Percentiles rank a stretch among this genome's conserved stretches.
Evolutionary conservation across 2,888 invertebrate species (phyloP).

Genomic region (Amphiduros pacificus): DNA sequence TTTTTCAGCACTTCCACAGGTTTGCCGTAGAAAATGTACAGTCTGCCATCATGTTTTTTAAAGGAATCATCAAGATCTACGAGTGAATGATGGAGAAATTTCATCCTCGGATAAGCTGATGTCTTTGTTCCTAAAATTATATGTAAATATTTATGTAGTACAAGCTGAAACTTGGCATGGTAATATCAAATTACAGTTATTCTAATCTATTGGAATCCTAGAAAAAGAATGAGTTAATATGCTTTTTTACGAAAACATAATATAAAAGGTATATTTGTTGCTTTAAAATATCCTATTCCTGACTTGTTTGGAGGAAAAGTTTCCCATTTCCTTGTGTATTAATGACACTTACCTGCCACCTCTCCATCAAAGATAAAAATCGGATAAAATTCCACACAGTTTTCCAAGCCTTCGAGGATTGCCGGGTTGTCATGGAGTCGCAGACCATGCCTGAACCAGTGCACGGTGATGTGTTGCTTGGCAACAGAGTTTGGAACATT

Average conservation of each 20-base stretch:
- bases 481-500: too few relatives aligned
- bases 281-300: too few relatives aligned
- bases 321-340: too few relatives aligned
- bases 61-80: conserved; percentile 69
- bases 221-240: too few relatives aligned
- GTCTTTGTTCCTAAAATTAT: too few relatives aligned
- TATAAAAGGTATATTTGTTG: too few relatives aligned
- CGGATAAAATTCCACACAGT: conserved; percentile 63
- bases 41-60: conserved; percentile 64
- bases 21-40: conserved; percentile 68
- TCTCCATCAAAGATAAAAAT: conserved; percentile 77
- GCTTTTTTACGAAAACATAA: too few relatives aligned
- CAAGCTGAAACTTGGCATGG: too few relatives aligned
- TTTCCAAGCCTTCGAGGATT: conserved; percentile 64
- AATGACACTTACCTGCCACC: conserved; percentile 66
- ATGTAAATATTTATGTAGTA: too few relatives aligned
- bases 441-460: conserved; percentile 75
- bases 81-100: conserved; percentile 71
- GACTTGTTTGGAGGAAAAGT: too few relatives aligned
- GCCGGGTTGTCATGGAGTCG: conserved; percentile 75
- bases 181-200: too few relatives aligned
- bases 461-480: conserved; percentile 45
- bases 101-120: conserved; percentile 66
- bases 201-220: too few relatives aligned
- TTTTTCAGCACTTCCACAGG: conserved; percentile 66